phyloP scores from a whole-genome alignment of 1,140 invertebrate species.

The Ectropis grisescens region DNA sequence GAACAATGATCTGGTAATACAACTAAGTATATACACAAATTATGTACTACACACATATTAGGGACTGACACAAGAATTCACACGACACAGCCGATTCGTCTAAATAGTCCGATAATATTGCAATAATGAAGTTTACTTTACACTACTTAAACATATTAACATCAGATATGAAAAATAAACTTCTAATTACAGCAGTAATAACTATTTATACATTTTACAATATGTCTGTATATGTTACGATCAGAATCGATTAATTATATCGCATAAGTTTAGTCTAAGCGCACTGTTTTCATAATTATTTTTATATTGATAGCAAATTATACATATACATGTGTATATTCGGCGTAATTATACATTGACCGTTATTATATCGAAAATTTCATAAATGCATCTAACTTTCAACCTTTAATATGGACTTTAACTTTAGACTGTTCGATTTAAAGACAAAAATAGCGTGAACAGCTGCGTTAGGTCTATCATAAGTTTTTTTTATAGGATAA shows the following conservation, averaged over 20 bases:
- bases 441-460: slow-evolving; percentile 42
- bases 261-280: slow-evolving; percentile 50
- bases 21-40: slow-evolving; percentile 43
- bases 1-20: too few species aligned
- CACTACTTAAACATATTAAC: slow-evolving; percentile 61
- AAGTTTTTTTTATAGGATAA: slow-evolving; percentile 36
- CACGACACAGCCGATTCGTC: slow-evolving; percentile 67
- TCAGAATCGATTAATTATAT: slow-evolving; percentile 44
- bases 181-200: slow-evolving; percentile 68
- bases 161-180: slow-evolving; percentile 69
- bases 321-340: slow-evolving; percentile 20
- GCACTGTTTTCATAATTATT: slow-evolving; percentile 38
- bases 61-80: slow-evolving; percentile 38
- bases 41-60: slow-evolving; percentile 37
- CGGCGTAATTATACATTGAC: slow-evolving; percentile 29
- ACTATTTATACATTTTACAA: slow-evolving; percentile 68
- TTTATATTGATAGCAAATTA: slow-evolving; percentile 36
- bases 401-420: slow-evolving; percentile 31
- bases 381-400: slow-evolving; percentile 31
- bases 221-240: slow-evolving; percentile 32
- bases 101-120: slow-evolving; percentile 44
- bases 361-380: slow-evolving; percentile 18
- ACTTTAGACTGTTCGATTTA: slow-evolving; percentile 27
- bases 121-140: slow-evolving; percentile 50
- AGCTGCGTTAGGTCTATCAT: slow-evolving; percentile 31